Conservation (phyloP, 2,797 vertebrate genomes). For the Margarornis squamiger region DNA sequence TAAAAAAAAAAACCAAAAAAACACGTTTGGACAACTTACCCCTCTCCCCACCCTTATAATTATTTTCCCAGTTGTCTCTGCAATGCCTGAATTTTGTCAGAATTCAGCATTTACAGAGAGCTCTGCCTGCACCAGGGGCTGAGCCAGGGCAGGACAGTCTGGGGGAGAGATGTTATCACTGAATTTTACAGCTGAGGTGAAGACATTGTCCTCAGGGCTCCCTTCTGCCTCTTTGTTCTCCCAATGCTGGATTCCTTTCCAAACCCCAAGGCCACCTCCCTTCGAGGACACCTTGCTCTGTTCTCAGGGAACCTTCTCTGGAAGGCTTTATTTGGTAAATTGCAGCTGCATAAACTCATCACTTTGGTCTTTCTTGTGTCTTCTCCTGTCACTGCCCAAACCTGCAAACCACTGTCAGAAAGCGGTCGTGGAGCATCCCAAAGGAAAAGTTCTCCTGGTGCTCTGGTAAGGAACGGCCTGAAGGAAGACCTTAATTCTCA, state of each 20-base stretch:
- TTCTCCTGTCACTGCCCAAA: background rate
- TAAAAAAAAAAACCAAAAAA: background rate
- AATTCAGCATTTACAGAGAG: background rate
- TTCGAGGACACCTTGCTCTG: background rate
- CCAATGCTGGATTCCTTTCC: rapidly evolving
- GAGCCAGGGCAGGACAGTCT: rapidly evolving
- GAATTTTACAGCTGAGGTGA: background rate
- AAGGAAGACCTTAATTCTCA: background rate
- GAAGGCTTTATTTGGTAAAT: background rate
- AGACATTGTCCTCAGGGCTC: background rate
- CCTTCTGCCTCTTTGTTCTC: background rate
- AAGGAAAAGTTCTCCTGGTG: background rate
- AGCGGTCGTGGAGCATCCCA: background rate
- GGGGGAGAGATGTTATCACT: background rate
- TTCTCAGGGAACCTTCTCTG: background rate
- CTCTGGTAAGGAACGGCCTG: background rate
- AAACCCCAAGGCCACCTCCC: background rate
- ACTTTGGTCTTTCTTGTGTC: rapidly evolving
- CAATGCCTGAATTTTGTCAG: background rate
- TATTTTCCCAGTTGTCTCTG: slow-evolving; percentile 38
- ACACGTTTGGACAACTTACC: background rate
- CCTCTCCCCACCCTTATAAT: slow-evolving; percentile 37
- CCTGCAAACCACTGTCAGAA: background rate
- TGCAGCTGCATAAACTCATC: background rate
- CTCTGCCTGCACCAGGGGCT: background rate